phyloP scores from a whole-genome alignment of 2,113 vertebrate genomes.

The Sisor rabdophorus region DNA sequence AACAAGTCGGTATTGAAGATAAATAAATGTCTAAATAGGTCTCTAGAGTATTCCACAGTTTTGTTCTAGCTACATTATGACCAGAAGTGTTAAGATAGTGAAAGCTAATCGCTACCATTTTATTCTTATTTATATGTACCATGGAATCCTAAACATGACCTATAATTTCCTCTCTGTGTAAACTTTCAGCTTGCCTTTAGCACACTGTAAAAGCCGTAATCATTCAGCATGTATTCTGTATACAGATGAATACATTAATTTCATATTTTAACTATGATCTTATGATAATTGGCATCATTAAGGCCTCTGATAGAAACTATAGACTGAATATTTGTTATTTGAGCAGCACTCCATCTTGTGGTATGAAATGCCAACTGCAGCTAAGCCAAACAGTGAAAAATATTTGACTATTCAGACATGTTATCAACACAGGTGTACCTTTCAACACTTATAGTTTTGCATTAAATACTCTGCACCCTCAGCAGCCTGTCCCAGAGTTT shows the following conservation, averaged over 20 bases:
- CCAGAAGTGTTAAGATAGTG: background rate
- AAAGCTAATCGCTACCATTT: background rate
- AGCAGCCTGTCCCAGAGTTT: too few species aligned
- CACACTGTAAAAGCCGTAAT: background rate
- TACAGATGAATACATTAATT: background rate
- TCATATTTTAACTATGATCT: background rate
- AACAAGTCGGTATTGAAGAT: too few species aligned
- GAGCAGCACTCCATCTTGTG: conserved; percentile 35
- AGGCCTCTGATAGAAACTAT: background rate
- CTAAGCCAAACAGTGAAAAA: background rate
- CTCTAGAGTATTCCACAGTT: background rate
- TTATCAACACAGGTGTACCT: too few species aligned
- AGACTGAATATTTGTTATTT: background rate
- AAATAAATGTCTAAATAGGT: too few species aligned
- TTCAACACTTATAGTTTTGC: too few species aligned
- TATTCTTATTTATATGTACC: background rate
- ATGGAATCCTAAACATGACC: background rate
- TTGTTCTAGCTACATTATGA: background rate
- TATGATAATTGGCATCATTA: background rate
- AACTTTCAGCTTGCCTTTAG: background rate
- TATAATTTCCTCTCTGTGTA: background rate
- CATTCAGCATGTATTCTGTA: background rate
- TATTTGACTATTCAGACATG: background rate
- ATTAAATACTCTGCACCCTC: background rate
- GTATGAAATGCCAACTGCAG: conserved; percentile 23